phyloP scores from a whole-genome alignment of 1,140 invertebrate species.

The Sipha flava region DNA sequence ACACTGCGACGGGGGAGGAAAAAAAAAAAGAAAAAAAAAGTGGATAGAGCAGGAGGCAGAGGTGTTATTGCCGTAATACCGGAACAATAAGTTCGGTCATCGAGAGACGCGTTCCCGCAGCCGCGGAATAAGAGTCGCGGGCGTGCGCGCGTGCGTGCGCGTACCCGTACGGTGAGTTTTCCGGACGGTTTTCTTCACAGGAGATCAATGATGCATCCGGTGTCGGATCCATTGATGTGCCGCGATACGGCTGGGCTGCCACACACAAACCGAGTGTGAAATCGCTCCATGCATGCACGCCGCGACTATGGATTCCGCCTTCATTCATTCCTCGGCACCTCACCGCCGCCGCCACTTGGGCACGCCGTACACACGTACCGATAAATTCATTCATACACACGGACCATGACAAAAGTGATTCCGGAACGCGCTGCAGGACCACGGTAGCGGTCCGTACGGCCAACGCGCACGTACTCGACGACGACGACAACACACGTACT shows the following conservation, averaged over 20 bases:
- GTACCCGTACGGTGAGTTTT: background rate
- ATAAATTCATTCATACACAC: slow-evolving; percentile 24
- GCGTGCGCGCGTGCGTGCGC: background rate
- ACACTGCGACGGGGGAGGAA: too few relatives aligned
- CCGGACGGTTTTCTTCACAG: slow-evolving; percentile 19
- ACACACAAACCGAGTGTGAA: slow-evolving; percentile 33
- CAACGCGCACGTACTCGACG: too few relatives aligned
- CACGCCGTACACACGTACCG: background rate
- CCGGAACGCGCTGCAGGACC: background rate
- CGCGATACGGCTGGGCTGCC: slow-evolving; percentile 23
- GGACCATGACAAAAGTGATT: slow-evolving; percentile 24
- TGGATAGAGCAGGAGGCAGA: too few relatives aligned
- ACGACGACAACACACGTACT: too few relatives aligned
- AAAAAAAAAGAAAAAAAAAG: too few relatives aligned
- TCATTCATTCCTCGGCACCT: slow-evolving; percentile 21
- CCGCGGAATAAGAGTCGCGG: too few relatives aligned
- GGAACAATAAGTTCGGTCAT: too few relatives aligned
- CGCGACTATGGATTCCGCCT: slow-evolving; percentile 5
- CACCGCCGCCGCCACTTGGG: background rate
- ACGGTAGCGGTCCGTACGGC: too few relatives aligned
- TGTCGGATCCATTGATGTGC: slow-evolving; percentile 11
- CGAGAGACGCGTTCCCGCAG: too few relatives aligned
- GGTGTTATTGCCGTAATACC: too few relatives aligned
- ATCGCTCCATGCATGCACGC: slow-evolving; percentile 23
- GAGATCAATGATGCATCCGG: slow-evolving; percentile 30